Percentiles rank a stretch among this genome's conserved stretches.
phyloP scores from a whole-genome alignment of 2,113 vertebrate species.

The Indicator maculatus region DNA sequence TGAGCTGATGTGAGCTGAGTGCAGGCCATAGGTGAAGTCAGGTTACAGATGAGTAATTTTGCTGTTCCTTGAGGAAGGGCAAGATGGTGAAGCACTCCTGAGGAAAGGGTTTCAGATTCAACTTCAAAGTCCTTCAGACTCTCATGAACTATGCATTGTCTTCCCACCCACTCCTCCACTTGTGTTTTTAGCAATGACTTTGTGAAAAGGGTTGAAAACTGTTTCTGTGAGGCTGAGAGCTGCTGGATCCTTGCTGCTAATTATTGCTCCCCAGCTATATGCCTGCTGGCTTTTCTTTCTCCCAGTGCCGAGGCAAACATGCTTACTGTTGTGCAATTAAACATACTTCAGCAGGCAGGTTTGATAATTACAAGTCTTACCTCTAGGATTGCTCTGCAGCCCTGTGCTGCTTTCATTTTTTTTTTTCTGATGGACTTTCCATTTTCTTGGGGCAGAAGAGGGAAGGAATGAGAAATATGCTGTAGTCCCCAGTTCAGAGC shows the following conservation, averaged over 20 bases:
- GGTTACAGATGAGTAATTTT: neutral
- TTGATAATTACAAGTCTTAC: neutral
- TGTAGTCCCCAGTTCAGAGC: neutral
- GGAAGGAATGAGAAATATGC: neutral
- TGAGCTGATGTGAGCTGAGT: accelerated
- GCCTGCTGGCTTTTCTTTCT: neutral
- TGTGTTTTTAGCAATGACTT: neutral
- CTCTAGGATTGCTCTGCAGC: neutral
- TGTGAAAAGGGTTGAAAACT: neutral
- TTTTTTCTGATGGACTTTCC: neutral
- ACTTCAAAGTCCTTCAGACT: neutral
- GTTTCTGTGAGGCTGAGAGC: neutral
- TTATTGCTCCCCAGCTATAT: neutral
- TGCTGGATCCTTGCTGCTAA: slow-evolving; percentile 4
- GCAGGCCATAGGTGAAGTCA: neutral
- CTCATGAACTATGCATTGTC: neutral
- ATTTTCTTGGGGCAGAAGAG: neutral
- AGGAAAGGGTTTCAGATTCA: neutral
- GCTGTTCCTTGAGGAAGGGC: neutral
- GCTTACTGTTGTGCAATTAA: neutral
- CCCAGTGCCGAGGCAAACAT: neutral
- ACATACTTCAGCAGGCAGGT: neutral
- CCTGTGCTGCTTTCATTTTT: neutral
- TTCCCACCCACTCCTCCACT: neutral
- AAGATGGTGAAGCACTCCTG: neutral